A percentile compares a stretch with the other conserved stretches of the same genome.
Conservation (phyloP, 2,797 vertebrate species). For the Apogon talboti region DNA sequence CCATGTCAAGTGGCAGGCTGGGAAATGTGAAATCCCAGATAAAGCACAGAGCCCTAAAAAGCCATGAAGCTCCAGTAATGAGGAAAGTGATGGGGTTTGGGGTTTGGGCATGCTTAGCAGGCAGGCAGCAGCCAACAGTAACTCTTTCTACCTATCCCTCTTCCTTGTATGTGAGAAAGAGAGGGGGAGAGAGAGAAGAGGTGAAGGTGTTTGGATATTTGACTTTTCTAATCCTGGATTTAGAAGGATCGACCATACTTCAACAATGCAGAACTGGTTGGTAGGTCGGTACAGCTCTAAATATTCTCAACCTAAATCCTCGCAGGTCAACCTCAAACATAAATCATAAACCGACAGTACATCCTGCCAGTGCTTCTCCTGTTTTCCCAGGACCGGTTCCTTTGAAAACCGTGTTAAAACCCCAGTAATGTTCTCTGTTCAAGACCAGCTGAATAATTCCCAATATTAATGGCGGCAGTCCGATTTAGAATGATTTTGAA, state of each 20-base stretch:
- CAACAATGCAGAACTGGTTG: slow-evolving; percentile 75
- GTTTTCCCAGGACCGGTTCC: slow-evolving; percentile 50
- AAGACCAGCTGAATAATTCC: slow-evolving; percentile 66
- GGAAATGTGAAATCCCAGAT: slow-evolving; percentile 84
- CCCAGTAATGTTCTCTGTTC: slow-evolving; percentile 38
- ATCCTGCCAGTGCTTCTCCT: slow-evolving; percentile 57
- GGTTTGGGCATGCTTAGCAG: slow-evolving; percentile 72
- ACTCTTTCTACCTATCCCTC: slow-evolving; percentile 43
- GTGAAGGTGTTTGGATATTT: slow-evolving; percentile 76
- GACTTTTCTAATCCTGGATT: slow-evolving; percentile 84
- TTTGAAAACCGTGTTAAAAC: slow-evolving; percentile 52
- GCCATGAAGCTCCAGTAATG: slow-evolving; percentile 83
- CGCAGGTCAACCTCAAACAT: slow-evolving; percentile 67
- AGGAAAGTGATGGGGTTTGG: slow-evolving; percentile 81
- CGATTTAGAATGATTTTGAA: slow-evolving; percentile 71
- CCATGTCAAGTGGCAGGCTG: slow-evolving; percentile 81
- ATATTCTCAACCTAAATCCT: slow-evolving; percentile 60
- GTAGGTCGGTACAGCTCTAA: slow-evolving; percentile 67
- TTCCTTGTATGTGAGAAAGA: slow-evolving; percentile 51
- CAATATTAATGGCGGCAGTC: slow-evolving; percentile 71
- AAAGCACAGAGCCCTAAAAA: slow-evolving; percentile 81
- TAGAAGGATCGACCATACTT: slow-evolving; percentile 69
- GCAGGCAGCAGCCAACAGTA: slow-evolving; percentile 49
- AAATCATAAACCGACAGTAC: slow-evolving; percentile 65
- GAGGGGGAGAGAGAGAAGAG: slow-evolving; percentile 27